Base-by-base conservation (phyloP, 2,113 vertebrate species). In the Cyanoliseus patagonus region DNA sequence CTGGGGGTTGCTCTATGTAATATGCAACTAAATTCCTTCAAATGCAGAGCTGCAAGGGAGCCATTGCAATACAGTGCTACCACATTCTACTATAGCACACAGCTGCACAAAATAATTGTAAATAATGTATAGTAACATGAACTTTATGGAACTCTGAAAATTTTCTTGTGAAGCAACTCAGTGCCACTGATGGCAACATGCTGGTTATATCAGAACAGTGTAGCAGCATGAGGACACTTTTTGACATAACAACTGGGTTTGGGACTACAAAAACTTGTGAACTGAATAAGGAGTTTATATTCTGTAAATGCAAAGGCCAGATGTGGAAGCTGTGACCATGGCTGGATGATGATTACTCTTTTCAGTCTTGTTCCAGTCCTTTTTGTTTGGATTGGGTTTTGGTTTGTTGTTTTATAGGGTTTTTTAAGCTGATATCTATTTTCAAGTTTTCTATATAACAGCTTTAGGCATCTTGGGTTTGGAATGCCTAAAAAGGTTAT, bases 61-160 rank as follows among this genome's bases (percentile, higher is more conserved):
- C 8, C 27, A 22, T 14, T 64, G 55, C 17, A 78, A 49, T 78
- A 52, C 14, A 51, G 8, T 68, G 33, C 33, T 76, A 44, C 17
- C 0, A 0, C 31, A 11, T 74, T 51, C n/a, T 33, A 41, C 31
- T 42, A 10, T 24, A 86, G 64, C 31, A 63, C n/a, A 41, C 11
- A 77, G 35, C 68, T 47, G 30, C n/a, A 41, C 19, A 57, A 70
- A 78, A 15, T 41, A 47, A 57, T 83, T 44, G 23, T 31, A 47
- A 68, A 88, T 24, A 17, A 52, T 8, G 4, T 84, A 6, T 31
- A 23, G 63, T 70, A 31, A 53, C 3, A 6, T 37, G 9, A 44
- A 37, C 37, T 67, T 63, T 70, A 25, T 46, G 24, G 4, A 66
- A 46, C 17, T 41, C 24, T 83, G 37, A 31, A 84, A 59, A 33